phyloP scores from a whole-genome alignment of 2,797 vertebrate species.

The Gymnocypris eckloni region DNA sequence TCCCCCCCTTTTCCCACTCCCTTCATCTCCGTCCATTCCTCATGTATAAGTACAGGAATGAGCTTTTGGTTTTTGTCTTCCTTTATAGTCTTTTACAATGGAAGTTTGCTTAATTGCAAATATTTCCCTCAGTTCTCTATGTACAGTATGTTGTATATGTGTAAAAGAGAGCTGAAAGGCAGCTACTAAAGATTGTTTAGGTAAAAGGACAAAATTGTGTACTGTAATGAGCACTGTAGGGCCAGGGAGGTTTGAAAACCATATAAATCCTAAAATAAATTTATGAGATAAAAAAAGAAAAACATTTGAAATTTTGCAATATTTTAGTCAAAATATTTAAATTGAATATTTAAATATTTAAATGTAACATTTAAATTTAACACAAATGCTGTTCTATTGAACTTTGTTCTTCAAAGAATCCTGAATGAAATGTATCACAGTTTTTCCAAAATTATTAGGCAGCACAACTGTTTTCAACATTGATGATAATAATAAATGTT shows the following conservation, averaged over 20 bases:
- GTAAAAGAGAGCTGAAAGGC: not conserved
- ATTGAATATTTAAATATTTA: too few species aligned
- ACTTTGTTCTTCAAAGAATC: not conserved
- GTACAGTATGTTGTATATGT: not conserved
- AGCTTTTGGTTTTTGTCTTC: conserved; percentile 26
- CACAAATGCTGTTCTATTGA: not conserved
- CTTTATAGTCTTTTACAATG: not conserved
- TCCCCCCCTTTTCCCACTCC: conserved; percentile 36
- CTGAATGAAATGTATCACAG: not conserved
- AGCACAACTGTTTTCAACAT: not conserved
- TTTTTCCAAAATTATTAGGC: not conserved
- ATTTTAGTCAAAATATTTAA: not conserved
- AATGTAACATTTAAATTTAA: not conserved
- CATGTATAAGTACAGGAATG: conserved; percentile 24
- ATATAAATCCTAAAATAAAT: not conserved
- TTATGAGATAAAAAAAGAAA: not conserved
- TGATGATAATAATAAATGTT: not conserved
- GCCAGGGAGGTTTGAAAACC: not conserved
- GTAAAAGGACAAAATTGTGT: not conserved
- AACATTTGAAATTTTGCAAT: not conserved
- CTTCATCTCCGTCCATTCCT: conserved; percentile 40
- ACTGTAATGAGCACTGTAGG: not conserved
- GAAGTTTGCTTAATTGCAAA: not conserved
- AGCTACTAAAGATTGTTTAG: not conserved
- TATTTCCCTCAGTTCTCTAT: not conserved